Evolutionary conservation across 2,888 invertebrate species (phyloP), one percentile per base, ranked within the genome.

Genomic region (Dolichopus griseipennis): DNA sequence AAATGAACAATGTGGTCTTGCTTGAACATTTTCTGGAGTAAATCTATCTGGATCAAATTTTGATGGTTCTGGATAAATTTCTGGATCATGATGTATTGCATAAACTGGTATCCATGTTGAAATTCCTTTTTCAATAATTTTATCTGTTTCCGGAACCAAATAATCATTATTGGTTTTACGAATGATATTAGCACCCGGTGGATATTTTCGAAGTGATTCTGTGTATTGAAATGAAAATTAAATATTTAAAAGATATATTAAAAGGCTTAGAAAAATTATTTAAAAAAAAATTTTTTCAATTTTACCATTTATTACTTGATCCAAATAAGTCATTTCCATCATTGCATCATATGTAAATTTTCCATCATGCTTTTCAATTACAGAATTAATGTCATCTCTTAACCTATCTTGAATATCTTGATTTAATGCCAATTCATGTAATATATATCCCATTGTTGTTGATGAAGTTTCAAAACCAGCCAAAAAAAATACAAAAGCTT

Each of bases 191-290:
- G 83, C 76, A 77, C 83, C 77, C 1, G 84, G 82, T 33, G 84
- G 83, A 72, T 84, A 79, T 73, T 81, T 81, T 61, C 84, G 77
- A 80, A 84, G 79, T n/a, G 83, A 82, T 76, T 83, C 84, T 83
- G 22, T 27, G 65, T 75, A 74, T 67, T 52, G 34, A 22, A 20
- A 65, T 20, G 12, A 20, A 61, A 61, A 52, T 52, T 18, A 52
- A 61, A 61, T 18, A 61, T n/a, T n/a, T n/a, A 20, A 62, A 62
- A 21, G n/a, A n/a, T n/a, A n/a, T n/a, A n/a, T n/a, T n/a, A n/a
- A n/a, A n/a, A n/a, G n/a, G n/a, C n/a, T n/a, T n/a, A 21, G 6
- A 22, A 22, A 5, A 22, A 62, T 62, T 5, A 62, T 8, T 21
- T 62, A 62, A 62, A 64, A 83, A 33, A 63, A 18, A 9, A 37